A percentile compares a stretch with the other conserved stretches of the same genome.
Conservation (phyloP, 2,113 vertebrate species). For the Sorex araneus region DNA sequence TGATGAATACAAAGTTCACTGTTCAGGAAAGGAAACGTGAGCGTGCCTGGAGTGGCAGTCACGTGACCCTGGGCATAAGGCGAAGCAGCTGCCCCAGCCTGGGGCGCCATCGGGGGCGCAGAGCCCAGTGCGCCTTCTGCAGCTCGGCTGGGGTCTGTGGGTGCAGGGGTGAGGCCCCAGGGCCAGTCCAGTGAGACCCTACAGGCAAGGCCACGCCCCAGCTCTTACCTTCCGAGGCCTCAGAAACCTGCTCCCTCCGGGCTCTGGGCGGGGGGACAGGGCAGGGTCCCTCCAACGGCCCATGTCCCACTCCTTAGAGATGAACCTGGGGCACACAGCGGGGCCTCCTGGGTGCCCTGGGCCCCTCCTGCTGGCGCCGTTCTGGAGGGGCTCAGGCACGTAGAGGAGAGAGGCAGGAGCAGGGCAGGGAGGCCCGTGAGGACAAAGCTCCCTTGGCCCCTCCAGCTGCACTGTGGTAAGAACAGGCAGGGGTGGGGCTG, state of each 20-base stretch:
- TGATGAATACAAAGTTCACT: slow-evolving; percentile 73
- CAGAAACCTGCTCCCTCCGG: neutral
- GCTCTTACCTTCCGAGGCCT: neutral
- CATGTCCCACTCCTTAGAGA: neutral
- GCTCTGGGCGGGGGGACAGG: neutral
- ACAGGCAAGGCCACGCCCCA: neutral
- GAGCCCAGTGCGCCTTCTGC: neutral
- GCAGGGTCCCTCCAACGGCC: neutral
- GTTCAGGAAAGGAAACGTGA: slow-evolving; percentile 58
- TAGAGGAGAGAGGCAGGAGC: neutral
- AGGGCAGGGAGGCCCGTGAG: neutral
- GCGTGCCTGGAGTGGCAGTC: neutral
- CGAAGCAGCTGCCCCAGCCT: neutral
- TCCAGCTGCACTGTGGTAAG: neutral
- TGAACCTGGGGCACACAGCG: neutral
- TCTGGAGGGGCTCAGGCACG: neutral
- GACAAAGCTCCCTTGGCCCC: neutral
- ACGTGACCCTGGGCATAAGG: neutral
- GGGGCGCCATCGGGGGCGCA: neutral
- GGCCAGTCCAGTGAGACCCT: neutral
- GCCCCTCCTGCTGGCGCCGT: neutral
- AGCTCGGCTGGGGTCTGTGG: neutral
- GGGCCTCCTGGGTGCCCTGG: neutral
- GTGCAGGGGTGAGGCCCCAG: neutral
- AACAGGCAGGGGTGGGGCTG: neutral